phyloP scores from a whole-genome alignment of 1,140 invertebrate species.

The Drosophila oshimai region DNA sequence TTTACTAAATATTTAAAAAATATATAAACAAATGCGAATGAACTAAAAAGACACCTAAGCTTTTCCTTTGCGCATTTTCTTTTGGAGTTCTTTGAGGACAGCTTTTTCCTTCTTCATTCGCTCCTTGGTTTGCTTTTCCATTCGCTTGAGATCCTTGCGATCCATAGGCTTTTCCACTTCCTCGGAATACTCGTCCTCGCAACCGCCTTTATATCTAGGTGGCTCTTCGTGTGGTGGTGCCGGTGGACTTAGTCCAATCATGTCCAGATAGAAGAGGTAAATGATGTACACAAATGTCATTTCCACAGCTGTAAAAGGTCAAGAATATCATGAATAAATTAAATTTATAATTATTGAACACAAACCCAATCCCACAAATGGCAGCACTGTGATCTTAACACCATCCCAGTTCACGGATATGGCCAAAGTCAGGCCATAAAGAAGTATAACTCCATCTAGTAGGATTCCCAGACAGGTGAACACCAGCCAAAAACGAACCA shows the following conservation, averaged over 20 bases:
- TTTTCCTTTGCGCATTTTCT: neutral
- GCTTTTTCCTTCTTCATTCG: slow-evolving; percentile 21
- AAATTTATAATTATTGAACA: fast-evolving
- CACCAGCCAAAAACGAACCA: slow-evolving; percentile 54
- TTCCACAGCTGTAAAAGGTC: slow-evolving; percentile 42
- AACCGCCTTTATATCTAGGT: neutral
- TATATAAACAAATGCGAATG: neutral
- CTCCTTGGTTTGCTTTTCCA: slow-evolving; percentile 12
- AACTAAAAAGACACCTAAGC: neutral
- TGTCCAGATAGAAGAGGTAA: slow-evolving; percentile 54
- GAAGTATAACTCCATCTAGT: slow-evolving; percentile 42
- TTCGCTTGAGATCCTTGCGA: slow-evolving; percentile 18
- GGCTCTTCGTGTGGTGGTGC: neutral
- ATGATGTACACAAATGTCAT: slow-evolving; percentile 70
- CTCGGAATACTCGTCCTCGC: neutral
- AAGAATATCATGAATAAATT: too few relatives aligned
- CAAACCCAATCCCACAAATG: slow-evolving; percentile 57
- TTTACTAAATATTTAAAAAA: neutral
- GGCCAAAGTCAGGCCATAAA: slow-evolving; percentile 55
- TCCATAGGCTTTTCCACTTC: neutral
- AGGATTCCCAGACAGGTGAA: slow-evolving; percentile 63
- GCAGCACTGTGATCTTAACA: slow-evolving; percentile 52
- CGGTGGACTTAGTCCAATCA: neutral
- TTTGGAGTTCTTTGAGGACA: slow-evolving; percentile 5
- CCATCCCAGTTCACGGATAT: slow-evolving; percentile 59